Conservation (phyloP, 2,888 invertebrate species). For the Eumerus sabulonum region DNA sequence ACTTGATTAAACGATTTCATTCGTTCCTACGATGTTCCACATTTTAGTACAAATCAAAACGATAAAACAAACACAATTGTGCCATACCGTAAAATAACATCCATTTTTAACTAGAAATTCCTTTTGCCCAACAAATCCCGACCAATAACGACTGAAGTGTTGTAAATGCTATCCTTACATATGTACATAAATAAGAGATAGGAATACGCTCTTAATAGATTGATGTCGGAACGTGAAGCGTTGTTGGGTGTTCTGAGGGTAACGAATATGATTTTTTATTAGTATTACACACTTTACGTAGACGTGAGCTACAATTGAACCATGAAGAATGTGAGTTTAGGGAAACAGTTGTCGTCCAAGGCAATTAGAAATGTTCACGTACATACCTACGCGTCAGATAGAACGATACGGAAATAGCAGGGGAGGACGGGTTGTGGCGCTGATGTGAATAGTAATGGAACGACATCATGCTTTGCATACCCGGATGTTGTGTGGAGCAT, state of each 20-base stretch:
- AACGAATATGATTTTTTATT: conserved; percentile 14
- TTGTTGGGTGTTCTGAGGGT: neutral
- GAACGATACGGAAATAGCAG: no score
- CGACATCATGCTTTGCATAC: no score
- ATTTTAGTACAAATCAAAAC: conserved; percentile 8
- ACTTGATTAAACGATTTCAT: conserved; percentile 19
- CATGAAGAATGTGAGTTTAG: conserved; percentile 22
- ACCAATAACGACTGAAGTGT: conserved; percentile 32
- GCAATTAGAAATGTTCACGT: conserved; percentile 47
- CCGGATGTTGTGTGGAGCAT: no score
- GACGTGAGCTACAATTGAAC: conserved; percentile 21
- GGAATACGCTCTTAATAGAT: conserved; percentile 1
- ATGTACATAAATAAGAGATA: conserved; percentile 21
- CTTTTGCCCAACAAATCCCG: conserved; percentile 34
- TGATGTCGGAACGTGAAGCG: conserved; percentile 27
- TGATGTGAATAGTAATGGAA: no score
- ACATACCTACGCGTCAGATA: neutral
- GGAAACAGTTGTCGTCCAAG: conserved; percentile 40
- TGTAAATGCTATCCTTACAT: conserved; percentile 27
- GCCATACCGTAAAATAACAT: neutral
- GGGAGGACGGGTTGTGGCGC: no score
- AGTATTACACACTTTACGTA: conserved; percentile 15
- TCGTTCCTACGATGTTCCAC: neutral
- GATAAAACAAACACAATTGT: neutral
- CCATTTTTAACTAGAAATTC: neutral